Evolutionary conservation across 2,888 invertebrate species (phyloP), one percentile per base, ranked within the genome.

Genomic region (Holacanthella duospinosa): DNA sequence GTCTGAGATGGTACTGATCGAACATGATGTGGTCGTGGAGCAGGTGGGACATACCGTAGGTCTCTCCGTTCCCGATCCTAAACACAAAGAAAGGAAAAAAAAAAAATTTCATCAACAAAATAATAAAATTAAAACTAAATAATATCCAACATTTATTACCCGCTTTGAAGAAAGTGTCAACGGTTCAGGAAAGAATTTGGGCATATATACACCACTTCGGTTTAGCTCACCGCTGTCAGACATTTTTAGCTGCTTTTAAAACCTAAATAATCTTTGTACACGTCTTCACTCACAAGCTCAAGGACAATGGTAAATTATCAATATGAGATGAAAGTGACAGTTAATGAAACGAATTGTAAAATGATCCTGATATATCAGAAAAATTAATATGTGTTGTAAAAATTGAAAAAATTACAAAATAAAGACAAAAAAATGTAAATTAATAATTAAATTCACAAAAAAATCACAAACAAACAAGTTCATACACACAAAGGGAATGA

Each of bases 131-230:
- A 36, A 36, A 36, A 36, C 16, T 6, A 36, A 36, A 36, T 36
- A 9, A 16, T 36, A 36, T 36, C 36, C 16, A 36, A 36, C n/a
- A n/a, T 1, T 54, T 36, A 25, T 59, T 63, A 70, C 71, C 66
- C 68, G 68, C 56, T 72, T 72, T 4, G 70, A 72, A 16, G 71
- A 70, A 25, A 72, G 59, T 1, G 70, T 61, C 55, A 66, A 65
- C 2, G 71, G 71, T 55, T 72, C 71, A 16, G 66, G 65, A 56
- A 72, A 62, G 55, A 69, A 67, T 27, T 61, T 64, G 1, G 71
- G 71, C 26, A 71, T 60, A 43, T 55, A 59, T 2, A 69, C 68
- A 48, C 69, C 69, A 21, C 67, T 68, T 16, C 59, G 29, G 26
- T 64, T 62, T 16, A 61, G 55, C 16, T 66, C 66, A 16, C 61